Conservation (phyloP, 2,888 invertebrate genomes). For the Xylophagus ater region DNA sequence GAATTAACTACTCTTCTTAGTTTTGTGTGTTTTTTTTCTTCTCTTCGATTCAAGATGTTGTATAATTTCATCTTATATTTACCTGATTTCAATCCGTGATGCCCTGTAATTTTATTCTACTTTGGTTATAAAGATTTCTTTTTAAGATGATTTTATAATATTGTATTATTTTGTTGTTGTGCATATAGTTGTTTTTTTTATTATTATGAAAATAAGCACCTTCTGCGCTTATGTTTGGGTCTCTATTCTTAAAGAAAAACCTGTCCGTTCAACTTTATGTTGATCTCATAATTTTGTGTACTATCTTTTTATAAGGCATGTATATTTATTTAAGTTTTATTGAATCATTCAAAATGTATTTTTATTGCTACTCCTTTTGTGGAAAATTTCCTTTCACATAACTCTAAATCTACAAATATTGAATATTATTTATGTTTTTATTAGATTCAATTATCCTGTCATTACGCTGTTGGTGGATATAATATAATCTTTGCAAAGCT, state of each 20-base stretch:
- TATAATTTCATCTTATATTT: slow-evolving; percentile 8
- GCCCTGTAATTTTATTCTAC: slow-evolving; percentile 5
- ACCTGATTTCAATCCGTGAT: slow-evolving; percentile 1
- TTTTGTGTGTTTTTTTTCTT: slow-evolving; percentile 10
- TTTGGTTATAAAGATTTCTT: slow-evolving; percentile 1
- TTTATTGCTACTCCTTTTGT: too few species aligned
- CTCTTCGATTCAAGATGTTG: slow-evolving; percentile 17
- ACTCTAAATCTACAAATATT: too few species aligned
- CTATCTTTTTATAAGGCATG: too few species aligned
- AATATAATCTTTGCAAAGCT: too few species aligned
- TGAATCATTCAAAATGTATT: too few species aligned
- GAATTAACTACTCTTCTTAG: too few species aligned
- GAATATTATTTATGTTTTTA: too few species aligned
- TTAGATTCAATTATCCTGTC: too few species aligned
- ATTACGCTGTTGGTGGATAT: too few species aligned
- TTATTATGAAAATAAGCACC: background rate
- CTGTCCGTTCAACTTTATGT: slow-evolving; percentile 21
- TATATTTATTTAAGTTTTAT: too few species aligned
- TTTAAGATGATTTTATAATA: slow-evolving; percentile 1
- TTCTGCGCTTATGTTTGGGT: background rate
- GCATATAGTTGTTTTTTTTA: slow-evolving; percentile 11
- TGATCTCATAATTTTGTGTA: slow-evolving; percentile 21
- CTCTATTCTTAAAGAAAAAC: slow-evolving; percentile 17
- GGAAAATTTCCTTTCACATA: too few species aligned
- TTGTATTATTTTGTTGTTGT: slow-evolving; percentile 24